Conservation (phyloP, 2,797 vertebrate genomes). For the Liasis olivaceus region DNA sequence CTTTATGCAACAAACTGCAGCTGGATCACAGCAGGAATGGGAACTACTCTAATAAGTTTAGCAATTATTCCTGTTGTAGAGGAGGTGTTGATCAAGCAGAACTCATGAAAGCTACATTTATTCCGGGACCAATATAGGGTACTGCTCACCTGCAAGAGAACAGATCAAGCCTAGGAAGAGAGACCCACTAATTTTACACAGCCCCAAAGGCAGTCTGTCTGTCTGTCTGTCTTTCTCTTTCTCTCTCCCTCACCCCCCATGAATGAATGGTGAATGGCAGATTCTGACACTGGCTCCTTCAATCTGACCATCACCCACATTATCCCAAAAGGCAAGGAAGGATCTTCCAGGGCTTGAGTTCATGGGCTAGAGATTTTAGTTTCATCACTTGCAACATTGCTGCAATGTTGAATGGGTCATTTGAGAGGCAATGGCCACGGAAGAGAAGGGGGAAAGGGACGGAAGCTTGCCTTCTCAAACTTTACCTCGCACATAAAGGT, state of each 20-base stretch:
- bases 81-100: slow-evolving; percentile 51
- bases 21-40: slow-evolving; percentile 48
- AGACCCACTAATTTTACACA: slow-evolving; percentile 26
- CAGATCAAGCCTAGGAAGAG: slow-evolving; percentile 11
- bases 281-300: slow-evolving; percentile 14
- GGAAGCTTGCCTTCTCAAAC: slow-evolving; percentile 67
- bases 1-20: slow-evolving; percentile 47
- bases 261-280: not conserved
- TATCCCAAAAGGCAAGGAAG: not conserved
- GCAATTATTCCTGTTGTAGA: slow-evolving; percentile 46
- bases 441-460: slow-evolving; percentile 35
- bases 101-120: slow-evolving; percentile 42
- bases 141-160: slow-evolving; percentile 33
- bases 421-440: slow-evolving; percentile 5
- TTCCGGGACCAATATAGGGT: slow-evolving; percentile 44
- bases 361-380: slow-evolving; percentile 26
- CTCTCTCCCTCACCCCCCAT: not conserved
- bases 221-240: not conserved
- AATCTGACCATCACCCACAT: not conserved
- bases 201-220: not conserved
- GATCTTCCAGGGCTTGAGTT: slow-evolving; percentile 11
- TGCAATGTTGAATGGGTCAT: slow-evolving; percentile 17
- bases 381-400: not conserved
- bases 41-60: slow-evolving; percentile 50
- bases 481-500: slow-evolving; percentile 97